Evolutionary conservation across 2,113 vertebrate species (phyloP).

Genomic region (Corvus moneduloides): DNA sequence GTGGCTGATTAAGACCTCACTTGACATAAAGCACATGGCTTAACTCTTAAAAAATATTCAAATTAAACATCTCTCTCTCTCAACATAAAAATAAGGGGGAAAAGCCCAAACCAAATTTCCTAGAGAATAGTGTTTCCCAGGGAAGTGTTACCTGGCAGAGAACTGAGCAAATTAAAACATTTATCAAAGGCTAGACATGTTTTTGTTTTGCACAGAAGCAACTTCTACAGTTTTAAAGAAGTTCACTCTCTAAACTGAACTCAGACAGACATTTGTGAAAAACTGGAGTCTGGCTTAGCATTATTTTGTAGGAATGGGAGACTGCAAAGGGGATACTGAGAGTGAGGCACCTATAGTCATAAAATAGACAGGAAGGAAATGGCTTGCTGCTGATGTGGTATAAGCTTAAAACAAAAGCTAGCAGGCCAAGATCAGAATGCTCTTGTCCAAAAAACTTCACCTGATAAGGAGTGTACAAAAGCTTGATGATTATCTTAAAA

Average conservation of each 20-base stretch:
- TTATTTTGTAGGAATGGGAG: background rate
- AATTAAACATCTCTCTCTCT: background rate
- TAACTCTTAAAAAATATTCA: background rate
- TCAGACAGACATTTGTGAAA: background rate
- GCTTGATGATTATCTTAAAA: background rate
- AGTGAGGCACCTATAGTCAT: background rate
- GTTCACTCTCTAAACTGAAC: background rate
- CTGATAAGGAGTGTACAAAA: background rate
- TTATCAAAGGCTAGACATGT: background rate
- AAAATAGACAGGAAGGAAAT: background rate
- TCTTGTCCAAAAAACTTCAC: background rate
- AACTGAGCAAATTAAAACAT: background rate
- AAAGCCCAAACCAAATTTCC: background rate
- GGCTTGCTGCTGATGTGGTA: background rate
- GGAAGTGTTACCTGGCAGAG: background rate
- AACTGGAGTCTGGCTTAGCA: background rate
- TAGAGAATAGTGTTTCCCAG: background rate
- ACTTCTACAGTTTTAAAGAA: background rate
- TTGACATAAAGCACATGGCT: slow-evolving; percentile 9
- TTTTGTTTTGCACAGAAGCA: background rate
- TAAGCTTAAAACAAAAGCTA: background rate
- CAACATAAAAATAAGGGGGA: background rate
- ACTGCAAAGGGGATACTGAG: background rate
- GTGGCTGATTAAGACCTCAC: background rate
- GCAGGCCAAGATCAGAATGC: background rate